These are phyloP conservation scores for Adelges cooleyi DNA, from an alignment of 1,140 invertebrate species.

Conservation along the genomic window DNA sequence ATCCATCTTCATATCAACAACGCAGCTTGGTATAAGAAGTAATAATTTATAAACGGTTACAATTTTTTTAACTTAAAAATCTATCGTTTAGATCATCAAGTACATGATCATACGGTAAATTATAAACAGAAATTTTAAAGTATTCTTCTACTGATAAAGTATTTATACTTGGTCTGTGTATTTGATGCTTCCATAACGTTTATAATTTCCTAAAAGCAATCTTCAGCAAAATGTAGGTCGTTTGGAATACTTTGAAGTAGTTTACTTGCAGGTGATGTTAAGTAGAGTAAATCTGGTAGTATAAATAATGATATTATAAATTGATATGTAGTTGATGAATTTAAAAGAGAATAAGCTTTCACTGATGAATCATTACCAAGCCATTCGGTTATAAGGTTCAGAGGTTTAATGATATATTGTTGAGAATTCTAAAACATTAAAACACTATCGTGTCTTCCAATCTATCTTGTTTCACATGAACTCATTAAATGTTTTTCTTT, in stretches of 20 bases:
- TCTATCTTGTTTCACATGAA: conserved; percentile 1
- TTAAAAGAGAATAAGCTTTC: not conserved
- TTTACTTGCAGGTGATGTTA: not conserved
- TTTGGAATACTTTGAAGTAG: not conserved
- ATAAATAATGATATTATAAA: not conserved
- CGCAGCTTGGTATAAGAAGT: too few species aligned
- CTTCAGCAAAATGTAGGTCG: not conserved
- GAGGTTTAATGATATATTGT: not conserved
- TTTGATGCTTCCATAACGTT: not conserved
- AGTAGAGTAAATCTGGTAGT: not conserved
- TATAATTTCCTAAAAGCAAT: not conserved
- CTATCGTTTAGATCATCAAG: too few species aligned
- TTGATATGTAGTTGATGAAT: not conserved
- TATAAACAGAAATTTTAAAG: too few species aligned
- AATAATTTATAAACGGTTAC: too few species aligned
- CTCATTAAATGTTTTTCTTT: not conserved
- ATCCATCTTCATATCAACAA: too few species aligned
- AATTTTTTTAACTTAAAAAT: too few species aligned
- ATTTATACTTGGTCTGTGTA: too few species aligned
- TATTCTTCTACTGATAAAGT: too few species aligned
- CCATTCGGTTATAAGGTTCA: not conserved
- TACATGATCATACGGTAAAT: too few species aligned
- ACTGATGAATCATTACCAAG: not conserved
- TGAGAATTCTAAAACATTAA: not conserved
- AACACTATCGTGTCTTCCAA: not conserved